These are phyloP conservation scores for Zeuzera pyrina DNA, from an alignment of 2,888 invertebrate species.

Conservation along the genomic window DNA sequence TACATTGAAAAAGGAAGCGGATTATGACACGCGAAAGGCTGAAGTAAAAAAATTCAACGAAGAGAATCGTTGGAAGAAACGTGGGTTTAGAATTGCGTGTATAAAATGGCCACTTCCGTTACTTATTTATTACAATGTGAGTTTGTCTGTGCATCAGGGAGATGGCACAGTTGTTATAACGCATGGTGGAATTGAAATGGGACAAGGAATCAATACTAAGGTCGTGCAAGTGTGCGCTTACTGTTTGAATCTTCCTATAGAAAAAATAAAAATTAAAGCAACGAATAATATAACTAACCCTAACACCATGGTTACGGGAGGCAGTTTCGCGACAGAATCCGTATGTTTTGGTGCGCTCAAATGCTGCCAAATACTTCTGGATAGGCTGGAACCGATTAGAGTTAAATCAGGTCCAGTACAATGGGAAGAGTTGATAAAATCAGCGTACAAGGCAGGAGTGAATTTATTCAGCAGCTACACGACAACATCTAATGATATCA, in stretches of 20 bases:
- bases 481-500: slow-evolving; percentile 30
- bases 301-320: slow-evolving; percentile 75
- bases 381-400: slow-evolving; percentile 46
- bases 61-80: slow-evolving; percentile 78
- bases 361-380: slow-evolving; percentile 66
- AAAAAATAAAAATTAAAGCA: slow-evolving; percentile 73
- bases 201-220: slow-evolving; percentile 79
- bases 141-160: slow-evolving; percentile 70
- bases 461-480: slow-evolving; percentile 17
- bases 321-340: slow-evolving; percentile 73
- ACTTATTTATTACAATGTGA: slow-evolving; percentile 33
- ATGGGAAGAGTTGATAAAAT: slow-evolving; percentile 1
- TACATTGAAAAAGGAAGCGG: slow-evolving; percentile 52
- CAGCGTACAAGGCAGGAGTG: neutral
- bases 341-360: slow-evolving; percentile 51
- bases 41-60: slow-evolving; percentile 63
- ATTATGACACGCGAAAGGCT: slow-evolving; percentile 51
- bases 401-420: neutral
- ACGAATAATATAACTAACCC: slow-evolving; percentile 70
- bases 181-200: slow-evolving; percentile 74
- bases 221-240: slow-evolving; percentile 74
- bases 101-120: slow-evolving; percentile 64
- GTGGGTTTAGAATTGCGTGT: slow-evolving; percentile 69
- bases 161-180: slow-evolving; percentile 74
- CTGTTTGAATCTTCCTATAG: slow-evolving; percentile 70